Evolutionary conservation across 2,797 vertebrate species (phyloP).

Genomic region (Heterohyrax brucei): DNA sequence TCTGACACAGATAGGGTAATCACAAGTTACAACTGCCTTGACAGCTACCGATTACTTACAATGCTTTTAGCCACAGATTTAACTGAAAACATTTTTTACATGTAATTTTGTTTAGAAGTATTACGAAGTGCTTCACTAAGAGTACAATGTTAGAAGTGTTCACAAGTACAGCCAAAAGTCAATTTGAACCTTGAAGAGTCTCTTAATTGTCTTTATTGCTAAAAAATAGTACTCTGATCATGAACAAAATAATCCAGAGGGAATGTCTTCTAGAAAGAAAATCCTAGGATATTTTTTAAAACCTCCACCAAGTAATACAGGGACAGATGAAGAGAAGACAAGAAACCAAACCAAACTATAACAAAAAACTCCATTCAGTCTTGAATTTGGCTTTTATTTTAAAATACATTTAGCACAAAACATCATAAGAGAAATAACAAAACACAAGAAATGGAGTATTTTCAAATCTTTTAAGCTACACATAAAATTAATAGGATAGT

Average conservation of each 20-base stretch:
- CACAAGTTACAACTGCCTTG: not conserved
- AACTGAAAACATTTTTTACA: conserved; percentile 41
- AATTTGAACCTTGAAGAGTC: conserved; percentile 36
- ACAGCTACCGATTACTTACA: not conserved
- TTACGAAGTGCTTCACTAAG: conserved; percentile 45
- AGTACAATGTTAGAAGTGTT: conserved; percentile 43
- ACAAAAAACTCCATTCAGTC: conserved; percentile 58
- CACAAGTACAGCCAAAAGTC: conserved; percentile 52
- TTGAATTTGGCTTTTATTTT: conserved; percentile 81
- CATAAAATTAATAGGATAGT: conserved; percentile 76
- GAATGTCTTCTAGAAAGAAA: conserved; percentile 82
- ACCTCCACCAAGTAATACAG: conserved; percentile 38
- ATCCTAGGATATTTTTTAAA: conserved; percentile 41
- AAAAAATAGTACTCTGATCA: conserved; percentile 69
- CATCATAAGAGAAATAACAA: conserved; percentile 74
- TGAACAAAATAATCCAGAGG: conserved; percentile 69
- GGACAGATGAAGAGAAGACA: conserved; percentile 60
- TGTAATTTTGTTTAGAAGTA: conserved; percentile 43
- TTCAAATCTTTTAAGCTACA: conserved; percentile 70
- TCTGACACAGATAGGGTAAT: not conserved
- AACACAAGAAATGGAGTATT: conserved; percentile 78
- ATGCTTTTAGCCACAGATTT: conserved; percentile 28
- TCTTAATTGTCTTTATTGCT: conserved; percentile 43
- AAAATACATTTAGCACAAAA: conserved; percentile 83
- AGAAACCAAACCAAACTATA: not conserved